A percentile compares a stretch with the other conserved stretches of the same genome.
phyloP scores from a whole-genome alignment of 2,888 invertebrate species.

The Neoitamus cyanurus region DNA sequence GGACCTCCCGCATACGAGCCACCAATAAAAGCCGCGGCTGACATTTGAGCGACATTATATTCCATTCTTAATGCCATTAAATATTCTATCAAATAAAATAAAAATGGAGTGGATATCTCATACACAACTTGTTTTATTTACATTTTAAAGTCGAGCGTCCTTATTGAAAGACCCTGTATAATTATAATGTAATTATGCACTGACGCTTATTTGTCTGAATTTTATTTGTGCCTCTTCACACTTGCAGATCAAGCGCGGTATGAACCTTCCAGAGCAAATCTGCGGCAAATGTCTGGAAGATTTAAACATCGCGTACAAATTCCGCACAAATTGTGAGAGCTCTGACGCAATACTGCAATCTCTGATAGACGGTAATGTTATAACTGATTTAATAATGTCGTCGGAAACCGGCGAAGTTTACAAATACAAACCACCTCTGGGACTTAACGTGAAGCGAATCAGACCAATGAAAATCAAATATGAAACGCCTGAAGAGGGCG shows the following conservation, averaged over 20 bases:
- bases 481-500: neutral
- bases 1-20: too few species aligned
- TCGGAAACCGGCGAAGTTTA: constrained; percentile 44
- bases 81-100: too few species aligned
- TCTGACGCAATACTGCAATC: constrained; percentile 54
- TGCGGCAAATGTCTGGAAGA: constrained; percentile 53
- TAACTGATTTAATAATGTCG: constrained; percentile 26
- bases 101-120: too few species aligned
- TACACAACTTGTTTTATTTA: too few species aligned
- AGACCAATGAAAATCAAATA: neutral
- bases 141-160: too few species aligned
- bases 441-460: constrained; percentile 50
- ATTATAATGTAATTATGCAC: too few species aligned
- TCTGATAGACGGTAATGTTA: constrained; percentile 2
- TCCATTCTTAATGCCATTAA: too few species aligned
- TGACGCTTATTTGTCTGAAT: neutral
- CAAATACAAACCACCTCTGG: constrained; percentile 51
- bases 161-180: too few species aligned
- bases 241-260: constrained; percentile 24
- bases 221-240: too few species aligned
- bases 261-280: constrained; percentile 54
- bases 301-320: constrained; percentile 52
- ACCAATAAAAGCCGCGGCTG: too few species aligned
- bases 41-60: too few species aligned
- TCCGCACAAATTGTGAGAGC: constrained; percentile 54